Percentiles rank a stretch among this genome's conserved stretches.
phyloP scores from a whole-genome alignment of 2,888 invertebrate genomes.

The Xestia xanthographa region DNA sequence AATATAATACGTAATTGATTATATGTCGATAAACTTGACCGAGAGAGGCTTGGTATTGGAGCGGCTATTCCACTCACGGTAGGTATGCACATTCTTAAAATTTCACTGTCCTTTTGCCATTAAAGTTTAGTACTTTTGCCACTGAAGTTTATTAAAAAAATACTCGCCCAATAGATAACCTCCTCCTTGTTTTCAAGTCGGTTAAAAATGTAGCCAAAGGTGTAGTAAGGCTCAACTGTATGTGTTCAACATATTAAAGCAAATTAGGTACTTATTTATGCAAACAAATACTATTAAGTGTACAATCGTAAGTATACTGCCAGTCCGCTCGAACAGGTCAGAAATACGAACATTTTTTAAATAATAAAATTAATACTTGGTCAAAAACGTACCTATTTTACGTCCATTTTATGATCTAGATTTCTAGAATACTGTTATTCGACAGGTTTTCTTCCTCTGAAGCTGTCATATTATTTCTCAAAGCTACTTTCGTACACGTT shows the following conservation, averaged over 20 bases:
- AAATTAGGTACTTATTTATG: conserved; percentile 10
- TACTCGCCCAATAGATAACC: background rate
- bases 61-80: background rate
- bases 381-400: background rate
- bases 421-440: conserved; percentile 27
- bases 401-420: background rate
- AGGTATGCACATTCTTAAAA: background rate
- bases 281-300: background rate
- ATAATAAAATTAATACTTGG: background rate
- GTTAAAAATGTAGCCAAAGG: background rate
- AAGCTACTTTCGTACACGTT: conserved; percentile 49
- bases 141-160: background rate
- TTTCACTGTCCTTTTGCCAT: background rate
- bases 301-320: background rate
- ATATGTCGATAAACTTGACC: conserved; percentile 8
- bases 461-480: conserved; percentile 34
- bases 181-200: background rate
- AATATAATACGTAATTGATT: too few relatives aligned
- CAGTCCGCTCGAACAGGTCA: conserved; percentile 22
- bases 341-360: conserved; percentile 2
- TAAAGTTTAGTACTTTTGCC: background rate
- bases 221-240: conserved; percentile 2
- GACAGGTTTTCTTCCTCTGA: conserved; percentile 31
- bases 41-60: background rate
- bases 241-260: conserved; percentile 12